Base-by-base conservation (phyloP, 2,888 invertebrate species). In the Euclidia mi region DNA sequence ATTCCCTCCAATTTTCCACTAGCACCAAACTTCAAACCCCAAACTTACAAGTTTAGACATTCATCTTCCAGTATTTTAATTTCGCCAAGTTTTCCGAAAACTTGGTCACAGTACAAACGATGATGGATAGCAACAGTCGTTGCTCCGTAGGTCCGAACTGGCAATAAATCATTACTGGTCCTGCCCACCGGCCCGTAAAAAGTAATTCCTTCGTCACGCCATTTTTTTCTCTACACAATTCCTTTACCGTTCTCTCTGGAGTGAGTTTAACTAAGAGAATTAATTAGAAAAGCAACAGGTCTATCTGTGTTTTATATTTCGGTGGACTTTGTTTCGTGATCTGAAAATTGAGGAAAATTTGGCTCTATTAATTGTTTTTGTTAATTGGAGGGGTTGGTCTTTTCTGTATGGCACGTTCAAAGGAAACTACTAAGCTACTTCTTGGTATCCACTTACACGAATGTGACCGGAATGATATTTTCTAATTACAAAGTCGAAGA, bases 141-240 rank as follows among this genome's bases (percentile, higher is more conserved):
- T 80, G 79, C 71, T 56, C 73, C 74, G 74, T 78, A 83, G 84
- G 82, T 84, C 76, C 68, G 71, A 71, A 68, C 66, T 71, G 56
- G 71, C 79, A 57, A 90, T 91, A 88, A 90, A 91, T 91, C 89
- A 89, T 85, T 71, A 55, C 67, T 67, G 55, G 58, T 55, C 57
- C 60, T 17, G 56, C 71, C 81, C 58, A 59, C 56, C 78, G 74
- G 71, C 63, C 78, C 79, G 79, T 81, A 84, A 88, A 71, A 86
- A 85, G 82, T 79, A 84, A 85, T 86, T 82, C 75, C 71, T 78
- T 71, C 71, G 65, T 71, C 71, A 65, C 70, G 68, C 61, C 48
- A 65, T 70, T 75, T 78, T 81, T 44, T 46, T 34, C 71, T 66
- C 56, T 55, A 43, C 53, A 43, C 60, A 58, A 56, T 76, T 67